Conservation (phyloP, 2,888 invertebrate species). For the Agriopis leucophaearia region DNA sequence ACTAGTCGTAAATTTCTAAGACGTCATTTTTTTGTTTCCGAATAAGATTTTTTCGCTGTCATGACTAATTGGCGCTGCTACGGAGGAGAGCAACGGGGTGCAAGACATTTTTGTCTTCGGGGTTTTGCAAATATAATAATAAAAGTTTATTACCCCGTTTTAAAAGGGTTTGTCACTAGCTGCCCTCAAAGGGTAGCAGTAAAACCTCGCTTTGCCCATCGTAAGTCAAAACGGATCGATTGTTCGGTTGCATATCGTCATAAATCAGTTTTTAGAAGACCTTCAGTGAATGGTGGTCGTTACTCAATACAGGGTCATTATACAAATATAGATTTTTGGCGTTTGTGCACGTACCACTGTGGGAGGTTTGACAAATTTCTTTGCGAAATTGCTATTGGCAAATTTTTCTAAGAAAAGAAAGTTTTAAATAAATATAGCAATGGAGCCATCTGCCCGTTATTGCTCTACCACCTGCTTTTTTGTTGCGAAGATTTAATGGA, state of each 20-base stretch:
- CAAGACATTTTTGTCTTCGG: constrained; percentile 68
- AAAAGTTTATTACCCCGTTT: constrained; percentile 84
- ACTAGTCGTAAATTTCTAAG: constrained; percentile 74
- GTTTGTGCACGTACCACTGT: constrained; percentile 82
- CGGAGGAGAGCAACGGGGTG: constrained; percentile 73
- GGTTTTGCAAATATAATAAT: constrained; percentile 84
- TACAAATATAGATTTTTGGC: constrained; percentile 85
- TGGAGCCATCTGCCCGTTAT: constrained; percentile 63
- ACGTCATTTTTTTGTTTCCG: constrained; percentile 72
- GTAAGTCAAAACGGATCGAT: constrained; percentile 79
- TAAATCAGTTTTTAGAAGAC: constrained; percentile 82
- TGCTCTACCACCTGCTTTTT: constrained; percentile 62
- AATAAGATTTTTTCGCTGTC: constrained; percentile 72
- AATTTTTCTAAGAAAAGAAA: constrained; percentile 80
- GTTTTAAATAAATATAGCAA: constrained; percentile 56
- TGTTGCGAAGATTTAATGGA: constrained; percentile 28
- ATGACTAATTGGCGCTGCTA: constrained; percentile 80
- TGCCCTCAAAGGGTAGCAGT: constrained; percentile 78
- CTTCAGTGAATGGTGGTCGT: constrained; percentile 72
- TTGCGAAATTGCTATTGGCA: constrained; percentile 67
- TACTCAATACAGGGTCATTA: constrained; percentile 84
- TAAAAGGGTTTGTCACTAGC: constrained; percentile 81
- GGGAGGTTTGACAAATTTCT: constrained; percentile 74
- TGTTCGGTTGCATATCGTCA: constrained; percentile 82
- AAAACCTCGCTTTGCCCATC: constrained; percentile 68